phyloP scores from a whole-genome alignment of 2,113 vertebrate genomes.

The Marmota monax region DNA sequence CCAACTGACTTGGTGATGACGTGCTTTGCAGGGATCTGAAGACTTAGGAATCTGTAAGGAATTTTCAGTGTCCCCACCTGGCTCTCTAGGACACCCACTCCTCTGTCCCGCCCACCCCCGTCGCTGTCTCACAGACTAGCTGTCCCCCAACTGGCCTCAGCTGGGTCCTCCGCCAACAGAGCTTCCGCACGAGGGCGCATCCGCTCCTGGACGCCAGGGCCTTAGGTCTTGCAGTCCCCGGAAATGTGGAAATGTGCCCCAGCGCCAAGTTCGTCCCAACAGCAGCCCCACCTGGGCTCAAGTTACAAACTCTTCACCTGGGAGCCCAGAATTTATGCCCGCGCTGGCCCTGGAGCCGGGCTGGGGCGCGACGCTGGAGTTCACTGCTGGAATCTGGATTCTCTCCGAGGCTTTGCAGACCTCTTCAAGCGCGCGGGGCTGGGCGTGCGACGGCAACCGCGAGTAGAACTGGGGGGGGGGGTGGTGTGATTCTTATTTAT shows the following conservation, averaged over 20 bases:
- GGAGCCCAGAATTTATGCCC: not conserved
- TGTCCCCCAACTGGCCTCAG: accelerated
- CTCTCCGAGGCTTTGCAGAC: not conserved
- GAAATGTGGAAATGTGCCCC: slow-evolving; percentile 1
- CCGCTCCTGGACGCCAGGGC: not conserved
- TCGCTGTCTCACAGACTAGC: not conserved
- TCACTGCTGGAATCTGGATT: not conserved
- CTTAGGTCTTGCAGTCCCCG: not conserved
- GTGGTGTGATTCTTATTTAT: too few species aligned
- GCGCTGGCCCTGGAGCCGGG: accelerated
- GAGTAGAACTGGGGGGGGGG: not conserved
- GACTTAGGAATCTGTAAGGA: not conserved
- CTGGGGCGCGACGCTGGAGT: not conserved
- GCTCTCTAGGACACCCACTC: not conserved
- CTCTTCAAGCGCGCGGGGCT: not conserved
- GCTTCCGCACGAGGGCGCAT: slow-evolving; percentile 83
- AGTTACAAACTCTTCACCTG: not conserved
- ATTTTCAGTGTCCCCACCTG: not conserved
- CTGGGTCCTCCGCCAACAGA: not conserved
- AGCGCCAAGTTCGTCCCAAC: not conserved
- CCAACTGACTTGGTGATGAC: not conserved
- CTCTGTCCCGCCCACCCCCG: not conserved
- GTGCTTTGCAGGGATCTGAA: not conserved
- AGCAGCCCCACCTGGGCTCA: not conserved
- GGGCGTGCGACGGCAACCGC: not conserved